A percentile compares a stretch with the other conserved stretches of the same genome.
Conservation (phyloP, 2,888 invertebrate species). For the Lithosia quadra region DNA sequence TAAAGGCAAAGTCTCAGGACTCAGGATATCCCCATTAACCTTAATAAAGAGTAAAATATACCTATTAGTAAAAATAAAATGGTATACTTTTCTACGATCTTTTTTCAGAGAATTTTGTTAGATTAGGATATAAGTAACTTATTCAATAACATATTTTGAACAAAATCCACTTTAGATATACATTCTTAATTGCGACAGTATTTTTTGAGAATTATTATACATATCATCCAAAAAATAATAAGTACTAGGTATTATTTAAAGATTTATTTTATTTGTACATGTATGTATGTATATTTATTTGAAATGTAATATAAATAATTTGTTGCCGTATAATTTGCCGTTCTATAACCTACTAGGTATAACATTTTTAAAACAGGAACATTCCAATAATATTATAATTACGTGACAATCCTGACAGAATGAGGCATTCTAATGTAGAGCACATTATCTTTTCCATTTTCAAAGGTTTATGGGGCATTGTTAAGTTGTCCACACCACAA, state of each 20-base stretch:
- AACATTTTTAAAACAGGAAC: constrained; percentile 16
- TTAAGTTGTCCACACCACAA: constrained; percentile 70
- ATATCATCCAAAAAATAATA: not conserved
- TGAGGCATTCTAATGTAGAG: constrained; percentile 69
- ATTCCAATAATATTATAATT: constrained; percentile 43
- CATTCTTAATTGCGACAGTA: not conserved
- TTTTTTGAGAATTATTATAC: not conserved
- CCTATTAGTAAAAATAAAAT: not conserved
- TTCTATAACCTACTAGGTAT: not conserved
- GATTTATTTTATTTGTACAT: no score
- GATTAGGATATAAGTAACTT: not conserved
- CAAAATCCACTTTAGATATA: no score
- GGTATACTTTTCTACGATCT: not conserved
- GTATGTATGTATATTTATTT: no score
- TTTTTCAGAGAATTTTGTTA: not conserved
- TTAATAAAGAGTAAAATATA: not conserved
- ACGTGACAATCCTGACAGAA: constrained; percentile 38
- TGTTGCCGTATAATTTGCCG: no score
- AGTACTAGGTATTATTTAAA: no score
- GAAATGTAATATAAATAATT: no score
- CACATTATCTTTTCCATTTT: constrained; percentile 66
- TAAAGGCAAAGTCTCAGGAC: no score
- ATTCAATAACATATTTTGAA: not conserved
- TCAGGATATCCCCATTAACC: no score
- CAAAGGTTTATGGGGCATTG: constrained; percentile 71